phyloP scores from a whole-genome alignment of 1,140 invertebrate species.

The Hermatobates lingyangjiaoensis region DNA sequence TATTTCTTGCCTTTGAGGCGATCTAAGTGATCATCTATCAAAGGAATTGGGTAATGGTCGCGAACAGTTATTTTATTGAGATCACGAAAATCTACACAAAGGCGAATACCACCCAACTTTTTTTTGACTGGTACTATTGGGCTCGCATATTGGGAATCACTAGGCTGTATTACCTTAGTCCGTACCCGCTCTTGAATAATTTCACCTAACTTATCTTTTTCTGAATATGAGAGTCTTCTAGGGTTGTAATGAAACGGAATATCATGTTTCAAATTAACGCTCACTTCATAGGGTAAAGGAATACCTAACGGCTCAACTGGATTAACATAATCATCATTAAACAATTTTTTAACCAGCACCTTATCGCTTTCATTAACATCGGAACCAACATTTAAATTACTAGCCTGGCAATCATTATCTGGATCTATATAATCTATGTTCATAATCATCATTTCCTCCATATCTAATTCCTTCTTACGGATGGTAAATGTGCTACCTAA shows the following conservation, averaged over 20 bases:
- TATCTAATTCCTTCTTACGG: background rate
- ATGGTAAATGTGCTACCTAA: background rate
- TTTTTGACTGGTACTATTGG: slow-evolving; percentile 11
- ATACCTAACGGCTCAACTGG: too few species aligned
- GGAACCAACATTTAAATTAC: background rate
- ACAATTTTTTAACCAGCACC: background rate
- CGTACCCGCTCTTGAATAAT: background rate
- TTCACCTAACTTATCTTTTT: background rate
- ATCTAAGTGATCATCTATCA: slow-evolving; percentile 4
- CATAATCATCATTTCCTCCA: background rate
- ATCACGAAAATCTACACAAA: slow-evolving; percentile 19
- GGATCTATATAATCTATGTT: background rate
- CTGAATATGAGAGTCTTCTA: background rate
- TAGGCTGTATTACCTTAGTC: slow-evolving; percentile 3
- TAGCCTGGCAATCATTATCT: background rate
- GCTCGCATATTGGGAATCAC: slow-evolving; percentile 5
- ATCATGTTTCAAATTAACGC: background rate
- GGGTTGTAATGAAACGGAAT: background rate
- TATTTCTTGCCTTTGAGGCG: background rate
- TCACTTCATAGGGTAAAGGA: slow-evolving; percentile 4
- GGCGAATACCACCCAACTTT: slow-evolving; percentile 13
- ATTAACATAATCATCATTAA: background rate
- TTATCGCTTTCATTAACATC: background rate
- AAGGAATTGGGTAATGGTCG: slow-evolving; percentile 25
- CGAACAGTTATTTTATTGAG: slow-evolving; percentile 23